A percentile compares a stretch with the other conserved stretches of the same genome.
Conservation (phyloP, 2,113 vertebrate genomes). For the Clarias batrachus region DNA sequence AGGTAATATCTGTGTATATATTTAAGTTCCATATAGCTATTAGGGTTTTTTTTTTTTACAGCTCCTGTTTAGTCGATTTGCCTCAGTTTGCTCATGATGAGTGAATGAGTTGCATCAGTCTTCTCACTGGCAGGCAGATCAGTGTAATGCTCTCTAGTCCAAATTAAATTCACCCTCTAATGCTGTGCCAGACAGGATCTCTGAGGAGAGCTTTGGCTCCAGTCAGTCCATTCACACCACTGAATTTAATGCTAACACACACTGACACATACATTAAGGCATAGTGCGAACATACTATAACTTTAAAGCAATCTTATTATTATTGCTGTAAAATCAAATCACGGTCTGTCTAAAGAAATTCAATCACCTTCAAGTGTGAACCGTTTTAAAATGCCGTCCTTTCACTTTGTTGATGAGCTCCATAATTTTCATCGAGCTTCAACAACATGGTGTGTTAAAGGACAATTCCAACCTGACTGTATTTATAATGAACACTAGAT, state of each 20-base stretch:
- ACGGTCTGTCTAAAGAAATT: slow-evolving; percentile 7
- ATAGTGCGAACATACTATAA: slow-evolving; percentile 15
- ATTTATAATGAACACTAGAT: neutral
- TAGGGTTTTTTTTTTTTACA: neutral
- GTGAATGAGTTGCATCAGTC: slow-evolving; percentile 39
- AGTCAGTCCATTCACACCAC: slow-evolving; percentile 21
- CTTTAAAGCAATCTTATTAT: slow-evolving; percentile 20
- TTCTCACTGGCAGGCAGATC: slow-evolving; percentile 33
- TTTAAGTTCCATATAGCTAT: neutral
- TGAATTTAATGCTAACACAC: slow-evolving; percentile 20
- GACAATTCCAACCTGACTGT: neutral
- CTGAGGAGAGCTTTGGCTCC: slow-evolving; percentile 31
- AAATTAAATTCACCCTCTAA: slow-evolving; percentile 48
- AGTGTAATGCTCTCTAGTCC: slow-evolving; percentile 29
- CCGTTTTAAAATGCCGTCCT: neutral
- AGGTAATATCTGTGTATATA: slow-evolving; percentile 69
- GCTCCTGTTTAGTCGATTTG: slow-evolving; percentile 23
- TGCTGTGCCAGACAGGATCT: slow-evolving; percentile 25
- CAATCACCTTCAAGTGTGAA: neutral
- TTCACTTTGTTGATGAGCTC: neutral
- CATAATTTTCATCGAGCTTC: neutral
- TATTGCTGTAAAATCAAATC: slow-evolving; percentile 6
- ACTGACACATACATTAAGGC: slow-evolving; percentile 17
- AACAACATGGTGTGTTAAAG: neutral
- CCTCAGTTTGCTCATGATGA: slow-evolving; percentile 33